Percentiles rank a stretch among this genome's conserved stretches.
Conservation (phyloP, 2,113 vertebrate species). For the Gallinago jamesoni region DNA sequence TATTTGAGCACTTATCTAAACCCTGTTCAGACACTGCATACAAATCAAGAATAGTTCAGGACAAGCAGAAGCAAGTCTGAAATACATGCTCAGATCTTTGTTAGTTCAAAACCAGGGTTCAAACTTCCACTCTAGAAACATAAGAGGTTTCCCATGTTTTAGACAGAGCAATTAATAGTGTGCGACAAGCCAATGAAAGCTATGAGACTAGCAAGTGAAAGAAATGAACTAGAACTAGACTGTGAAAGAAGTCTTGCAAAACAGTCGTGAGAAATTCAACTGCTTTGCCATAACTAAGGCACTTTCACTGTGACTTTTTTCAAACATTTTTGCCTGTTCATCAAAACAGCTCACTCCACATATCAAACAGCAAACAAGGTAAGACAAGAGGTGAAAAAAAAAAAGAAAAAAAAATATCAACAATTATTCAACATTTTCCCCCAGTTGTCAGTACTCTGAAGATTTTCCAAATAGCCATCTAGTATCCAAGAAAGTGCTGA, state of each 20-base stretch:
- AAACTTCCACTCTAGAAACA: not conserved
- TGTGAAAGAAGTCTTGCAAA: not conserved
- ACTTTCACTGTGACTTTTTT: not conserved
- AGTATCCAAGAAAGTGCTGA: not conserved
- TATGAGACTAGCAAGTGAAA: not conserved
- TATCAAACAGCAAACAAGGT: not conserved
- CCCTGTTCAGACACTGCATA: not conserved
- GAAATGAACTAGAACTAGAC: not conserved
- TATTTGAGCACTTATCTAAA: not conserved
- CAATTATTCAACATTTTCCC: not conserved
- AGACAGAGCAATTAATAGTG: not conserved
- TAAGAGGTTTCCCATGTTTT: not conserved
- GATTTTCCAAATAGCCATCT: not conserved
- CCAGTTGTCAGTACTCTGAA: not conserved
- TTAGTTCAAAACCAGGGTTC: not conserved
- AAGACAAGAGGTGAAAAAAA: not conserved
- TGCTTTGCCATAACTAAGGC: not conserved
- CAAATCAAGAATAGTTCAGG: not conserved
- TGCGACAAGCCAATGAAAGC: not conserved
- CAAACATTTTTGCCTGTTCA: not conserved
- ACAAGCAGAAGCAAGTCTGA: not conserved
- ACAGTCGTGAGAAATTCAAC: not conserved
- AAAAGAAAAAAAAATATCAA: not conserved
- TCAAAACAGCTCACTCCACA: not conserved
- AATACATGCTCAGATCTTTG: not conserved